These are phyloP conservation scores for Corvus moneduloides DNA, from an alignment of 2,113 vertebrate genomes.

Conservation along the genomic window DNA sequence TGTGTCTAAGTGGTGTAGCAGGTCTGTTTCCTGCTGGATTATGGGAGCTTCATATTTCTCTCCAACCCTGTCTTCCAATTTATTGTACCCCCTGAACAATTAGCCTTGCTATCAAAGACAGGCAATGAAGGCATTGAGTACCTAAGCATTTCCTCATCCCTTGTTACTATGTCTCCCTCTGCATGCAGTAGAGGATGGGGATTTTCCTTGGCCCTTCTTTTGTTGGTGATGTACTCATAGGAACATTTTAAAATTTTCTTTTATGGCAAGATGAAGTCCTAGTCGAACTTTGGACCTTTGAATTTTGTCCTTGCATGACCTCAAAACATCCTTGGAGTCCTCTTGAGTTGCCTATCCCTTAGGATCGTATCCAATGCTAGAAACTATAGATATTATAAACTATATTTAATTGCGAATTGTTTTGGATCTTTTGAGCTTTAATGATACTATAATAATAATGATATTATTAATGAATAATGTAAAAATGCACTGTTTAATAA, in stretches of 20 bases:
- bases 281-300: neutral
- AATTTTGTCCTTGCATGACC: neutral
- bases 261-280: neutral
- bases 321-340: neutral
- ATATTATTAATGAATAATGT: neutral
- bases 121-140: neutral
- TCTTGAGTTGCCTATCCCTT: neutral
- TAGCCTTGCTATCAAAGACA: neutral
- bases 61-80: neutral
- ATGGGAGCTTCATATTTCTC: neutral
- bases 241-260: neutral
- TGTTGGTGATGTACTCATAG: neutral
- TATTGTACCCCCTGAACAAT: accelerated
- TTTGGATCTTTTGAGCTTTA: neutral
- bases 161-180: neutral
- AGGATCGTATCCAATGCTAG: neutral
- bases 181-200: neutral
- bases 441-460: too few species aligned
- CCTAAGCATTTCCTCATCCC: neutral
- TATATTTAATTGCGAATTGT: neutral
- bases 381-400: neutral
- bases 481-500: neutral
- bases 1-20: neutral
- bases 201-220: neutral
- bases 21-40: neutral